Evolutionary conservation across 2,113 vertebrate genomes (phyloP), one percentile per base, ranked within the genome.

Genomic region (Rhodinocichla rosea): DNA sequence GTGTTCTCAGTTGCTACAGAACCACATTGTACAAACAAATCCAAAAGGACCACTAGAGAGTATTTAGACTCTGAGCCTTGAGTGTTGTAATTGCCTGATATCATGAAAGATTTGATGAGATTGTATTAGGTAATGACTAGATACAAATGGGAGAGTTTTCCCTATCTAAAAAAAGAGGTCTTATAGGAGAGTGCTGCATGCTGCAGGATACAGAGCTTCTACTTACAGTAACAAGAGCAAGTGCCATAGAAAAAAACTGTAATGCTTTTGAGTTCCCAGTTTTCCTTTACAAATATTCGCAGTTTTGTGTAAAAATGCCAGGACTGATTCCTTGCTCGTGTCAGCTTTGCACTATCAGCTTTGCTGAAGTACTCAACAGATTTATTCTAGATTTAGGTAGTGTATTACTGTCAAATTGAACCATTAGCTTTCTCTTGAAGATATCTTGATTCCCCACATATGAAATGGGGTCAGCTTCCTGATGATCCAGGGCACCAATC

Each of bases 41-140:
- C 69, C 80, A 65, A 56, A 6, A 63, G 74, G 56, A 74, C 49
- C 79, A 76, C 81, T 63, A 64, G 63, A 82, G 78, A 86, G 67
- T 71, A 94, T 78, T 96, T 92, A 95, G 76, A 89, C 53, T 67
- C 42, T 75, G 68, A 92, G 83, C 22, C 44, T 64, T 84, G 55
- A 75, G 69, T 75, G 69, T 90, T 86, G 24, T 89, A 95, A 96
- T 76, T 92, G 88, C 80, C 76, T 53, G 76, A 75, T 93, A 90
- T 50, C 88, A 50, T 22, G 56, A 85, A 90, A 79, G 83, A 90
- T 68, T 75, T 91, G 70, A 90, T 45, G 77, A 87, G 83, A 90
- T 91, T 93, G 86, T 62, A 53, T 83, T 53, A 71, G 80, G 75
- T 71, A 92, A 90, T 78, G 44, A 88, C 57, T 42, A 83, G 59